A percentile compares a stretch with the other conserved stretches of the same genome.
Evolutionary conservation across 2,113 vertebrate species (phyloP).

Genomic region (Amphilophus citrinellus): DNA sequence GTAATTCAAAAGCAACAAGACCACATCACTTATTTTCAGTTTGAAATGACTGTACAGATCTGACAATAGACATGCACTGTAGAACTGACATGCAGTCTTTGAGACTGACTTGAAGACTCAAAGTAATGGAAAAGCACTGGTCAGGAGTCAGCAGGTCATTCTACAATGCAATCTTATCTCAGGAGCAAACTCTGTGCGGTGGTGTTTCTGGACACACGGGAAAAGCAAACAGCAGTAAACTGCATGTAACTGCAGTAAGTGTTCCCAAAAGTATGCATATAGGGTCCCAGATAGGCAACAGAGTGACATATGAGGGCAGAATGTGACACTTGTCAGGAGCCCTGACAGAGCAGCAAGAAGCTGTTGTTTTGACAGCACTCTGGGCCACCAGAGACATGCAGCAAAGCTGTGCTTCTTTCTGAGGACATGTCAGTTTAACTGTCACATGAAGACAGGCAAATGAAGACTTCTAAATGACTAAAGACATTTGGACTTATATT

Average conservation of each 20-base stretch:
- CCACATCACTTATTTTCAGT: conserved; percentile 27
- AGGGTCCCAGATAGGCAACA: conserved; percentile 22
- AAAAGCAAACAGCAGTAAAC: conserved; percentile 36
- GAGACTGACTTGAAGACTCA: background rate
- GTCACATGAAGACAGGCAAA: conserved; percentile 53
- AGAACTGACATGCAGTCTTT: conserved; percentile 6
- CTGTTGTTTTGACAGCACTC: conserved; percentile 61
- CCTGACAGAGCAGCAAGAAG: conserved; percentile 67
- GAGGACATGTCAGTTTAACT: conserved; percentile 49
- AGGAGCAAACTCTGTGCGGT: background rate
- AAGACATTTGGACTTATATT: conserved; percentile 33
- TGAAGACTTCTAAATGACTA: conserved; percentile 42
- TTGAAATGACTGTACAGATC: conserved; percentile 42
- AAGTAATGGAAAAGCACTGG: conserved; percentile 4
- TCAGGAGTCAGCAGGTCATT: conserved; percentile 27
- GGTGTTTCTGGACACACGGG: background rate
- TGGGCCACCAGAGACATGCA: conserved; percentile 38
- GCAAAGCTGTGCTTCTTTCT: conserved; percentile 39
- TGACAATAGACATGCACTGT: conserved; percentile 57
- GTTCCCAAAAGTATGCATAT: conserved; percentile 58
- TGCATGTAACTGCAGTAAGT: conserved; percentile 9
- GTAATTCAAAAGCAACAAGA: conserved; percentile 47
- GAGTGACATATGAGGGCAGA: conserved; percentile 54
- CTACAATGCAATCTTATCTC: conserved; percentile 12
- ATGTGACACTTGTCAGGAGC: conserved; percentile 61